Evolutionary conservation across 2,888 invertebrate genomes (phyloP), one percentile per base, ranked within the genome.

Genomic region (Plagiodera versicolora): DNA sequence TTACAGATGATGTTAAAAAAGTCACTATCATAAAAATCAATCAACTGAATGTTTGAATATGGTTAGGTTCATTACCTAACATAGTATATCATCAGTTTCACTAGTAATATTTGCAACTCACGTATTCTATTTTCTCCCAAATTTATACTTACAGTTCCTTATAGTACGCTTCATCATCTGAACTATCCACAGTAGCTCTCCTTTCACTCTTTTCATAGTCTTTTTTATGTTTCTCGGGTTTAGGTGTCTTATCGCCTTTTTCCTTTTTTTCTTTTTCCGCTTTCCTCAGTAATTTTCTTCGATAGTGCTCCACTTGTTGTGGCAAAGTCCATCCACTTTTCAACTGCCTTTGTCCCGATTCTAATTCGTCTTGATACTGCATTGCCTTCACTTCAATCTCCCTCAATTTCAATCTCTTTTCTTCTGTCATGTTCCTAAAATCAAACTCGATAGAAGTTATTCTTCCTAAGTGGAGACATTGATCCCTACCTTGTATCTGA

Each of bases 311-410:
- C 28, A 96, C 90, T 83, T 97, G 95, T 75, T 92, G 90, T 48
- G 85, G 80, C 65, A 93, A 83, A 8, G 89, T 85, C 86, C 92
- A 90, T 5, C 88, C 92, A 51, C 87, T 80, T 71, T 92, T 89
- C 18, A 90, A 77, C 32, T 85, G 84, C 60, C 91, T 84, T 72
- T 87, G 85, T 0, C 96, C 96, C 1, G 89, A 89, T 82, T 98
- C 98, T 70, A 98, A 80, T 79, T 97, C 97, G 83, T 98, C 98
- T 80, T 95, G 95, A 83, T 95, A 98, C 78, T 94, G 92, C 82
- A 98, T 86, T 55, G 94, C 93, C 82, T 95, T 94, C 69, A 97
- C 88, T 83, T 98, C 98, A 72, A 99, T 93, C 79, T 98, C 97
- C 19, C 98, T 85, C 60, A 94, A 80, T 73, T 89, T 87, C 67